Conservation (phyloP, 2,113 vertebrate genomes). For the Erythrocercus mccallii region DNA sequence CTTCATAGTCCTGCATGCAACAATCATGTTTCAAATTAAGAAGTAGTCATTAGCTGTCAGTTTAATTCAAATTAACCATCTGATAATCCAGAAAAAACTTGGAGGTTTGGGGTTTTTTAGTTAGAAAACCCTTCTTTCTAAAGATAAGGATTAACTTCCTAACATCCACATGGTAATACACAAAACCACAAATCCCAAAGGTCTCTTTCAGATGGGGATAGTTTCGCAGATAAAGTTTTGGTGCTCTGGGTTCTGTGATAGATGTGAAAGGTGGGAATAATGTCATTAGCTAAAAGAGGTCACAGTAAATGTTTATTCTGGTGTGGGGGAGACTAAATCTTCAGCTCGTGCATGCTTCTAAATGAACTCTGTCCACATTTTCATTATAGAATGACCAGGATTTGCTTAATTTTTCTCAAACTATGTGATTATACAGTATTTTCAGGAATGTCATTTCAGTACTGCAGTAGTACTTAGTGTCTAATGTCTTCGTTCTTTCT, state of each 20-base stretch:
- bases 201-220: neutral
- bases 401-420: neutral
- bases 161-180: neutral
- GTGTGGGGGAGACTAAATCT: neutral
- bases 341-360: neutral
- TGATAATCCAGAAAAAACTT: neutral
- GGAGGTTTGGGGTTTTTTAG: fast-evolving
- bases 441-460: neutral
- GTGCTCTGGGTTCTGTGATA: neutral
- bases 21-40: neutral
- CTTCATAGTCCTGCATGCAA: neutral
- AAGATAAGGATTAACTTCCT: neutral
- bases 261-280: neutral
- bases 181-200: neutral
- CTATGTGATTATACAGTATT: neutral
- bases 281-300: neutral
- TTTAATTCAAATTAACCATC: neutral
- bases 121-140: neutral
- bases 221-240: neutral
- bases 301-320: neutral
- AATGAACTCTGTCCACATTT: neutral
- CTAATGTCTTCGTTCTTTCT: neutral
- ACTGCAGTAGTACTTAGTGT: neutral
- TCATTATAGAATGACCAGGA: neutral
- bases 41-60: neutral